phyloP scores from a whole-genome alignment of 2,113 vertebrate species.

The Macroglossus sobrinus region DNA sequence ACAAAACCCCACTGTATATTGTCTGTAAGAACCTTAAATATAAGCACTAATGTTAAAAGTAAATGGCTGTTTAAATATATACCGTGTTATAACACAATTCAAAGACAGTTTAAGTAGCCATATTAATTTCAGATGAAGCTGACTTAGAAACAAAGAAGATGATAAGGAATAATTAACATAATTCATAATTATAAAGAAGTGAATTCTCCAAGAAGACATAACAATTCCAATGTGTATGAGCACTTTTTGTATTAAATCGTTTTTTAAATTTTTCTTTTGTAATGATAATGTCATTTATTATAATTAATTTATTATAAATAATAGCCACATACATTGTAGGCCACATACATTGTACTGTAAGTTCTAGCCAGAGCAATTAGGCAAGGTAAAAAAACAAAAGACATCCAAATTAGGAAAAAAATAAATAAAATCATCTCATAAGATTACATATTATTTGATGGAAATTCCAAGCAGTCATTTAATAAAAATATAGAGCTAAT shows the following conservation, averaged over 20 bases:
- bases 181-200: background rate
- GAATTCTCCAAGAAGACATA: background rate
- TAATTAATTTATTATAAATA: background rate
- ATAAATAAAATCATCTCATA: background rate
- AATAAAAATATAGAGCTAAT: background rate
- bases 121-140: background rate
- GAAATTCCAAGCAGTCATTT: background rate
- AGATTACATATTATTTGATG: background rate
- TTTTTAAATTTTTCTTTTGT: background rate
- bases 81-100: background rate
- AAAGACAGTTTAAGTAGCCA: background rate
- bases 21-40: background rate
- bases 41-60: background rate
- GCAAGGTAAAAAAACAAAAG: background rate
- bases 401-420: background rate
- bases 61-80: background rate
- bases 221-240: background rate
- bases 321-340: background rate
- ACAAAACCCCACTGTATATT: background rate
- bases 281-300: background rate
- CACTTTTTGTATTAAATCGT: background rate
- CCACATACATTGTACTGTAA: background rate
- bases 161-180: background rate
- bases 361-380: background rate
- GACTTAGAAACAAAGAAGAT: background rate